phyloP scores from a whole-genome alignment of 2,113 vertebrate genomes.

The Corvus cornix region DNA sequence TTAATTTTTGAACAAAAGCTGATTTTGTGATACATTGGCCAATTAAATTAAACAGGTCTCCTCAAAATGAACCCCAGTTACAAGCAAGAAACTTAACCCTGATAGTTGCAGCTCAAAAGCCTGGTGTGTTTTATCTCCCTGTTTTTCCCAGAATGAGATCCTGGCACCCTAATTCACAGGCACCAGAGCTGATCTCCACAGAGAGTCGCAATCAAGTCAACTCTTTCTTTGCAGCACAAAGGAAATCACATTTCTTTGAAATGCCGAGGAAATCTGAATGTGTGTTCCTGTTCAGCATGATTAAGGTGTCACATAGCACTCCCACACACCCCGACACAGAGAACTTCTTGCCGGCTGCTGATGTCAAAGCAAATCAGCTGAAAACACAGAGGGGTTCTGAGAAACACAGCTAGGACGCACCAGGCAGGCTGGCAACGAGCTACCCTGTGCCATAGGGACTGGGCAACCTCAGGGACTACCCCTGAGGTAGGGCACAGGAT shows the following conservation, averaged over 20 bases:
- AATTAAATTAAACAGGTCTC: background rate
- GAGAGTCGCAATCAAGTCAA: slow-evolving; percentile 50
- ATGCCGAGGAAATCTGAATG: slow-evolving; percentile 52
- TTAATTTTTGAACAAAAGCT: background rate
- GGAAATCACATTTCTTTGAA: slow-evolving; percentile 70
- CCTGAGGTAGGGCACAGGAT: background rate
- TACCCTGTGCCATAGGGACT: fast-evolving
- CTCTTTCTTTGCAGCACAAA: slow-evolving; percentile 57
- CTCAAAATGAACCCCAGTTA: background rate
- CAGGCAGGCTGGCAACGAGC: background rate
- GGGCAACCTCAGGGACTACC: background rate
- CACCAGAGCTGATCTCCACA: slow-evolving; percentile 8
- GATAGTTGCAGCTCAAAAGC: background rate
- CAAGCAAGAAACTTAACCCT: background rate
- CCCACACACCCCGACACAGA: slow-evolving; percentile 60
- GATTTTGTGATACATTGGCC: background rate
- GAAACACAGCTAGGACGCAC: slow-evolving; percentile 16
- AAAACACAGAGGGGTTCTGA: slow-evolving; percentile 44
- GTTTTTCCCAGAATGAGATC: slow-evolving; percentile 4
- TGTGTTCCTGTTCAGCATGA: slow-evolving; percentile 68
- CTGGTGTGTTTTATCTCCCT: background rate
- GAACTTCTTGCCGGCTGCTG: slow-evolving; percentile 63
- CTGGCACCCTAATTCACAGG: background rate
- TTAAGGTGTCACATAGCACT: slow-evolving; percentile 70
- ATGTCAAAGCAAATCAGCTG: slow-evolving; percentile 69